Evolutionary conservation across 2,888 invertebrate genomes (phyloP).

Genomic region (Ennomos quercinarius): DNA sequence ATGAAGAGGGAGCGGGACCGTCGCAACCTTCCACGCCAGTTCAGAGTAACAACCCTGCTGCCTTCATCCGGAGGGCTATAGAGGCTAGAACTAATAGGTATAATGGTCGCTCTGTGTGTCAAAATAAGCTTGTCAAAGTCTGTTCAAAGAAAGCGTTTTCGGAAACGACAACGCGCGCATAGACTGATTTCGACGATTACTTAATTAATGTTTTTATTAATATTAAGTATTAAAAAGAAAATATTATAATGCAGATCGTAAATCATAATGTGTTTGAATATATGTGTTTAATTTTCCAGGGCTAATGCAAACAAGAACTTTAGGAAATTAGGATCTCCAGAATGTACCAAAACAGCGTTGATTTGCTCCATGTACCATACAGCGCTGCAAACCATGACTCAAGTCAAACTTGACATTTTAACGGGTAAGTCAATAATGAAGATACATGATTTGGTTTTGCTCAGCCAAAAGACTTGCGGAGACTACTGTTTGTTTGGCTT

Average conservation of each 20-base stretch:
- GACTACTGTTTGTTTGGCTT: no score
- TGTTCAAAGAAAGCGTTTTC: no score
- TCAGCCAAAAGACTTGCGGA: no score
- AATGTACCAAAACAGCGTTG: conserved; percentile 92
- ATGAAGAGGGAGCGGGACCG: conserved; percentile 81
- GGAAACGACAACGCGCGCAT: no score
- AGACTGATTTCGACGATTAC: no score
- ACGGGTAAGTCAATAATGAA: conserved; percentile 87
- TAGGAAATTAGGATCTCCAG: conserved; percentile 92
- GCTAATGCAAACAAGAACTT: conserved; percentile 87
- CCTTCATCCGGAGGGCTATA: conserved; percentile 77
- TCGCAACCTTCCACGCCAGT: conserved; percentile 81
- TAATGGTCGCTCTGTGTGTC: conserved; percentile 39
- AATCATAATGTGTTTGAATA: no score
- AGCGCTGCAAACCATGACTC: conserved; percentile 94
- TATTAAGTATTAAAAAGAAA: no score
- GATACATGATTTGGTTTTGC: no score
- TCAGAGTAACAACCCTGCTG: conserved; percentile 74
- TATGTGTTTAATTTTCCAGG: conserved; percentile 52
- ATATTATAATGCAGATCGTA: no score
- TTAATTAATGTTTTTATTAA: no score
- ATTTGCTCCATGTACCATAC: conserved; percentile 97
- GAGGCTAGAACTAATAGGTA: conserved; percentile 84
- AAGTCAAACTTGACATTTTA: conserved; percentile 95
- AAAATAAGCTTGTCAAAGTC: no score